These are phyloP conservation scores for Achlya flavicornis DNA, from an alignment of 2,888 invertebrate genomes.

Conservation along the genomic window DNA sequence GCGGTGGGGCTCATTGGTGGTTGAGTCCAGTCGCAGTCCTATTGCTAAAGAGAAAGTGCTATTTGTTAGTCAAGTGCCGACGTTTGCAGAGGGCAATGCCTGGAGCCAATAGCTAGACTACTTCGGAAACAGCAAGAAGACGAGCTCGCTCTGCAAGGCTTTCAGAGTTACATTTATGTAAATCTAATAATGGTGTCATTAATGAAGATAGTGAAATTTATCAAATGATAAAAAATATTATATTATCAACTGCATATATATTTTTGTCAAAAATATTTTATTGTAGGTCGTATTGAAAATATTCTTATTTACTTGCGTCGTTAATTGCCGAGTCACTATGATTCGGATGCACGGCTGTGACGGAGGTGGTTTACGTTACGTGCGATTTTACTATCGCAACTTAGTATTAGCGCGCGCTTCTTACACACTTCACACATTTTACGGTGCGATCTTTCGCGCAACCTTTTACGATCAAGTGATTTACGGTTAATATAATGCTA, in stretches of 20 bases:
- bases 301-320: background rate
- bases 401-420: slow-evolving; percentile 23
- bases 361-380: slow-evolving; percentile 12
- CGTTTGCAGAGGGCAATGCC: too few species aligned
- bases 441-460: background rate
- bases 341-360: slow-evolving; percentile 25
- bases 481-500: background rate
- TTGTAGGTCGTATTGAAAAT: slow-evolving; percentile 1
- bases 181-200: too few species aligned
- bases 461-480: background rate
- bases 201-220: too few species aligned
- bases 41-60: too few species aligned
- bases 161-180: too few species aligned
- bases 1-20: too few species aligned
- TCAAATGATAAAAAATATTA: too few species aligned
- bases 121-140: too few species aligned
- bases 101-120: too few species aligned
- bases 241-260: background rate
- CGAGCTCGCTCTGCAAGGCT: too few species aligned
- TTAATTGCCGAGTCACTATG: slow-evolving; percentile 46
- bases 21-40: too few species aligned
- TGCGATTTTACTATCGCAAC: slow-evolving; percentile 9
- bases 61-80: too few species aligned
- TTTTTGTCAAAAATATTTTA: background rate
- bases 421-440: slow-evolving; percentile 16